Base-by-base conservation (phyloP, 2,888 invertebrate species). In the Drosophila tripunctata region DNA sequence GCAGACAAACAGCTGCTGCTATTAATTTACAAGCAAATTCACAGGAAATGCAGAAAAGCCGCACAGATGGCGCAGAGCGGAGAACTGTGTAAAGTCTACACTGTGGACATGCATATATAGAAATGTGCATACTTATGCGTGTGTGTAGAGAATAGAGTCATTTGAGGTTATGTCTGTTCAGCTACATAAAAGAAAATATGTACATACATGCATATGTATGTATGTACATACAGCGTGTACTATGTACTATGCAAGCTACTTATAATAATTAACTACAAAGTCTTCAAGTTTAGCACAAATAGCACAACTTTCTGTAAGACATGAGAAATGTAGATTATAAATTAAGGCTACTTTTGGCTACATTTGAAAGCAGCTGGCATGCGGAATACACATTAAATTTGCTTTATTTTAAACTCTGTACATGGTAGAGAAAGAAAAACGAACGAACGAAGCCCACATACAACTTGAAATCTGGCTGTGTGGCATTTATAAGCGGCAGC, bases 41-140 rank as follows among this genome's bases (percentile, higher is more conserved):
- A 38, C 64, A 63, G 74, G 64, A 79, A 82, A 78, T 85, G 64
- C 72, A 66, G 3, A 41, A 57, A 48, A 43, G 41, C 44, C 38
- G 63, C 43, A 66, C 67, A 75, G 75, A 75, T 72, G 74, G 72
- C 12, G n/a, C n/a, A n/a, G n/a, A n/a, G n/a, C n/a, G n/a, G n/a
- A n/a, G n/a, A n/a, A n/a, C n/a, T n/a, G n/a, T n/a, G n/a, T n/a
- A n/a, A n/a, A n/a, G n/a, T 54, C 17, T 22, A 40, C 17, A 33
- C 10, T 19, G 2, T 33, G 19, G n/a, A 31, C 8, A 30, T 19
- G 22, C 7, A 27, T 8, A 10, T 12, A 27, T 3, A n/a, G n/a
- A 14, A 4, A 36, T 15, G 35, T 36, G 14, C 35, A 33, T 3
- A 10, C 24, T n/a, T 2, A 19, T 19, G 15, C 12, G 41, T 15